Evolutionary conservation across 2,888 invertebrate genomes (phyloP), one percentile per base, ranked within the genome.

Genomic region (Sclerodermus sp.): DNA sequence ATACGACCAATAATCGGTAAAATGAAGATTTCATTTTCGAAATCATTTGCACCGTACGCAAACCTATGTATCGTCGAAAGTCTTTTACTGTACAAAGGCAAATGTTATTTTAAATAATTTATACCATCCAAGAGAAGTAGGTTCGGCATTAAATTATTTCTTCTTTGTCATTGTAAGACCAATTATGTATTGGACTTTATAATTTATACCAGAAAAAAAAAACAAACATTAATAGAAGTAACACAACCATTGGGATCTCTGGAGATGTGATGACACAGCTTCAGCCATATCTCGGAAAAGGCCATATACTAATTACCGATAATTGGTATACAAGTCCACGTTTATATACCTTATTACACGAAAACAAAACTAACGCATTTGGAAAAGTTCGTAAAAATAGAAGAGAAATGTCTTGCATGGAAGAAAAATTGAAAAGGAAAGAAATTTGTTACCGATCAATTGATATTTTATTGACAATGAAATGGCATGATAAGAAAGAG

Each of bases 81-180:
- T 13, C 13, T 44, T 10, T 15, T 44, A 5, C 44, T 44, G 32
- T 34, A 36, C 14, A 44, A 44, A 44, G 44, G 34, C 3, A 31
- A 34, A 13, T 34, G 38, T 15, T 31, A 34, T 5, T 44, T 44
- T 17, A 44, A 42, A 23, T 23, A 42, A 42, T 47, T 41, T 23
- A 47, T 47, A n/a, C 47, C 47, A 5, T 47, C 40, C n/a, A 41
- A 40, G 10, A 47, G 47, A 40, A 47, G 13, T 13, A 47, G 47
- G 43, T 48, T 48, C 36, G 48, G 48, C 15, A 48, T 48, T n/a
- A 48, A 48, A 48, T 42, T 13, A 13, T 48, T 42, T 18, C 12
- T 48, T 16, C 17, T 43, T 10, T 32, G 42, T 17, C 36, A 48
- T 42, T 16, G n/a, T 34, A 29, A 48, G 3, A 16, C 48, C 17